These are phyloP conservation scores for Bombycilla garrulus DNA, from an alignment of 2,113 vertebrate genomes.

Conservation along the genomic window DNA sequence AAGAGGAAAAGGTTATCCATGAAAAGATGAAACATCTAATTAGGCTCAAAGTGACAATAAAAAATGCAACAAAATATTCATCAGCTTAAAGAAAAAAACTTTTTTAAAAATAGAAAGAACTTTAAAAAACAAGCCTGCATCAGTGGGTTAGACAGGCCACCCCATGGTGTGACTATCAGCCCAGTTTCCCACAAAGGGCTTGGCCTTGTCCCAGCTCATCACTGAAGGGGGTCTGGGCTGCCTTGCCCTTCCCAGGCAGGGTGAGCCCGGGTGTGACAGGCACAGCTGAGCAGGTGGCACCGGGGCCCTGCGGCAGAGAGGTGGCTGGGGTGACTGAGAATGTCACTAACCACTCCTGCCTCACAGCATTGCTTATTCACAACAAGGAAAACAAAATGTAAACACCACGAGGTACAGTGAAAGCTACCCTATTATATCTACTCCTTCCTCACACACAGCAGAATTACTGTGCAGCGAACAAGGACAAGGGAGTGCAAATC, in stretches of 20 bases:
- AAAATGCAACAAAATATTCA: neutral
- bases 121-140: neutral
- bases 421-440: neutral
- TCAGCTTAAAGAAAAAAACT: neutral
- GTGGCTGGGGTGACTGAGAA: neutral
- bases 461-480: neutral
- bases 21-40: neutral
- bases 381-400: neutral
- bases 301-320: neutral
- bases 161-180: neutral
- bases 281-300: rapidly evolving
- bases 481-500: neutral
- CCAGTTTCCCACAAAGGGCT: neutral
- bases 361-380: neutral
- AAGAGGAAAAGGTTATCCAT: neutral
- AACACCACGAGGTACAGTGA: neutral
- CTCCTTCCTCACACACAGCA: neutral
- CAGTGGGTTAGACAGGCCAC: neutral
- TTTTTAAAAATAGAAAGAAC: neutral
- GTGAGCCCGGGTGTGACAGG: neutral
- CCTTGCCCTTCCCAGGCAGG: neutral
- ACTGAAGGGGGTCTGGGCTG: neutral
- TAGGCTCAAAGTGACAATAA: neutral
- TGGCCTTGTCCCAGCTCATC: neutral
- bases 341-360: neutral